Conservation (phyloP, 2,888 invertebrate genomes). For the Nomada flava region DNA sequence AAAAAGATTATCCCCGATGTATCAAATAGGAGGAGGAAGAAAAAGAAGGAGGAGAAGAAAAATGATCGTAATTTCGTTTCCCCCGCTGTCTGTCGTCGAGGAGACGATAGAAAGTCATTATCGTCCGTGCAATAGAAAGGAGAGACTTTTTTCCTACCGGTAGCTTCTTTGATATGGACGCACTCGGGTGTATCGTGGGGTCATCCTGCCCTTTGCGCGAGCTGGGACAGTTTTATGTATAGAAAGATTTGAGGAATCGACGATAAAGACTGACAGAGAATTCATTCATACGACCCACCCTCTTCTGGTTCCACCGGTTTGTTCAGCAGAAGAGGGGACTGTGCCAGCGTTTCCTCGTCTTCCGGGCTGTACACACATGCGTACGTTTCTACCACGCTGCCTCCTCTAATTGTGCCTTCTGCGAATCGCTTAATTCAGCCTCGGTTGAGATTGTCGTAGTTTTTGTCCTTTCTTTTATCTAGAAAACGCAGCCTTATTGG, state of each 20-base stretch:
- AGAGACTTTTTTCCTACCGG: constrained; percentile 21
- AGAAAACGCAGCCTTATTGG: not conserved
- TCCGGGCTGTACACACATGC: constrained; percentile 11
- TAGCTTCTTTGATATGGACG: constrained; percentile 15
- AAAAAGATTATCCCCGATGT: not conserved
- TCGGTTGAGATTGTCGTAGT: not conserved
- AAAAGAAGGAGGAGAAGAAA: not conserved
- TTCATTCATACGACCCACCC: constrained; percentile 75
- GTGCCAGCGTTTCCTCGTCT: constrained; percentile 39
- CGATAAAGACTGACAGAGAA: constrained; percentile 79
- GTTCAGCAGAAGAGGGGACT: constrained; percentile 5
- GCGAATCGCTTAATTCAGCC: constrained; percentile 14
- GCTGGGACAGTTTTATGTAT: constrained; percentile 70
- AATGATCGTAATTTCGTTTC: not conserved
- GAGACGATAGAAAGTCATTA: constrained; percentile 14
- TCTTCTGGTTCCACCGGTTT: constrained; percentile 19
- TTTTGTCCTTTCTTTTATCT: not conserved
- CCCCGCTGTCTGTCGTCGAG: not conserved
- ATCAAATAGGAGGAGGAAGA: too few species aligned
- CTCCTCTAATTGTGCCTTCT: constrained; percentile 25
- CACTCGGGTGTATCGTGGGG: constrained; percentile 54
- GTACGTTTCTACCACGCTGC: not conserved
- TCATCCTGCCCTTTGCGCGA: constrained; percentile 50
- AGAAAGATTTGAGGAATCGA: constrained; percentile 76
- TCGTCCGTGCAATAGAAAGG: constrained; percentile 32